These are phyloP conservation scores for Oxycera nigricornis DNA, from an alignment of 2,888 invertebrate genomes.

Conservation along the genomic window DNA sequence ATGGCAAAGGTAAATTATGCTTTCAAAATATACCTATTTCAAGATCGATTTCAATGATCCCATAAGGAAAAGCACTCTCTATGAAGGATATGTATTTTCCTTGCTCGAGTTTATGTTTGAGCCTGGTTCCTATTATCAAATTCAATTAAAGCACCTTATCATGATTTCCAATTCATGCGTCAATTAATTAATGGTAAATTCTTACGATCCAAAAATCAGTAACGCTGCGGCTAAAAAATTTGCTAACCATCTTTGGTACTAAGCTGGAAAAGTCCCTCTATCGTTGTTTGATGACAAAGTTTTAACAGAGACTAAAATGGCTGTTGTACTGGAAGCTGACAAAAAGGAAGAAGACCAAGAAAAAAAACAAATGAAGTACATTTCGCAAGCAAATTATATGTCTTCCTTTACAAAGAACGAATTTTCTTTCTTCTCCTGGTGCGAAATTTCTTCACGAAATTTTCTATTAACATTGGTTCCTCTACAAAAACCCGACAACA, in stretches of 20 bases:
- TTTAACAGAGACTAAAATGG: neutral
- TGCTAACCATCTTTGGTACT: constrained; percentile 11
- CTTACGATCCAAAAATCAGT: neutral
- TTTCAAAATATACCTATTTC: neutral
- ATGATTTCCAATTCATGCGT: constrained; percentile 12
- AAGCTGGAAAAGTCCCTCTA: too few relatives aligned
- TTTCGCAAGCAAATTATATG: neutral
- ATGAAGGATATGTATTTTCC: neutral
- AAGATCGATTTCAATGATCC: constrained; percentile 1
- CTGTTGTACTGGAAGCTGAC: neutral
- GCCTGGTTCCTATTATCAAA: neutral
- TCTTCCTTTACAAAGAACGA: neutral
- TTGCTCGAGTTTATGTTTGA: constrained; percentile 5
- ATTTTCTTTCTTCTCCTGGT: neutral
- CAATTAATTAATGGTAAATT: neutral
- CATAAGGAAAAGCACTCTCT: neutral
- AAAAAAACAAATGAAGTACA: neutral
- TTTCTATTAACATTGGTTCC: neutral
- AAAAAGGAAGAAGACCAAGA: constrained; percentile 4
- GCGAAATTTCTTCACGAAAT: neutral
- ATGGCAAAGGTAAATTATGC: constrained; percentile 13
- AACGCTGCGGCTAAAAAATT: too few relatives aligned
- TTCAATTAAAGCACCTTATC: constrained; percentile 24
- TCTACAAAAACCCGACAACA: neutral
- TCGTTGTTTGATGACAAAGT: constrained; percentile 1